A percentile compares a stretch with the other conserved stretches of the same genome.
Conservation (phyloP, 2,888 invertebrate genomes). For the Agapostemon virescens region DNA sequence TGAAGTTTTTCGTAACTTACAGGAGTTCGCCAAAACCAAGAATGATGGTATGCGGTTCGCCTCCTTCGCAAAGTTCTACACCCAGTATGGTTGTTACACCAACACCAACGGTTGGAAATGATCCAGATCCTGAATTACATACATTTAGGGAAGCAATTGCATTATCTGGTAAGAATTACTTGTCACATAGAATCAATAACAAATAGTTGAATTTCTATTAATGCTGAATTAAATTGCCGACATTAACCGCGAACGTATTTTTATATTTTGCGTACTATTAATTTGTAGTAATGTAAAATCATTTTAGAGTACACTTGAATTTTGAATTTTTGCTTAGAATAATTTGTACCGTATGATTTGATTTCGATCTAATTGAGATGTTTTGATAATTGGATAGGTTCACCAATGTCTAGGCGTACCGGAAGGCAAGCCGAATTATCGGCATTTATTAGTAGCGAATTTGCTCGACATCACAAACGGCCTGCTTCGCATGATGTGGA, state of each 20-base stretch:
- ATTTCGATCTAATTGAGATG: conserved; percentile 1
- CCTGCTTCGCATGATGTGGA: conserved; percentile 87
- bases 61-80: conserved; percentile 81
- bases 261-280: background rate
- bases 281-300: background rate
- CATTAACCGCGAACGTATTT: background rate
- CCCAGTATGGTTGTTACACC: conserved; percentile 79
- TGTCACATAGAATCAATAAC: background rate
- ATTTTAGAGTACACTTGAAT: background rate
- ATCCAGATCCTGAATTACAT: conserved; percentile 84
- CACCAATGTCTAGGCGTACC: conserved; percentile 81
- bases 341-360: background rate
- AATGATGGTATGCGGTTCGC: conserved; percentile 79
- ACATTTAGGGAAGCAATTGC: conserved; percentile 89
- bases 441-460: conserved; percentile 88
- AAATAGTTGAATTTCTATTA: background rate
- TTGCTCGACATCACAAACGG: conserved; percentile 87
- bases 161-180: conserved; percentile 80
- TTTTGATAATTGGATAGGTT: conserved; percentile 68
- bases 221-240: background rate
- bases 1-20: conserved; percentile 43
- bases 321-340: background rate
- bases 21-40: conserved; percentile 82
- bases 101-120: conserved; percentile 78
- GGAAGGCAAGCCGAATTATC: conserved; percentile 84